These are phyloP conservation scores for Porphyrio hochstetteri DNA, from an alignment of 2,113 vertebrate species.

Conservation along the genomic window DNA sequence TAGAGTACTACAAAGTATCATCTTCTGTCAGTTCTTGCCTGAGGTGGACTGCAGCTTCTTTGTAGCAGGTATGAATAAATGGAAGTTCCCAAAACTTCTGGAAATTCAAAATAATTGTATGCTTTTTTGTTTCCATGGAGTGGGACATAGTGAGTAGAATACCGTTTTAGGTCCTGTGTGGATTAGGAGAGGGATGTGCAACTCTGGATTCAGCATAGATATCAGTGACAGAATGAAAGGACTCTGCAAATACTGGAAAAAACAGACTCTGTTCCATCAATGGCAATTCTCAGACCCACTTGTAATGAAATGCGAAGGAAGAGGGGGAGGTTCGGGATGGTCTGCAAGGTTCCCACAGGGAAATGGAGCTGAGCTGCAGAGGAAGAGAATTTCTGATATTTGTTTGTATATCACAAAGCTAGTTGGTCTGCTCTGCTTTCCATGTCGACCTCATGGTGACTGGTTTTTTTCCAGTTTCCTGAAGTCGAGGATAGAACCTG, in stretches of 20 bases:
- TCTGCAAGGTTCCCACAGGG: not conserved
- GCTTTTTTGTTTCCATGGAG: not conserved
- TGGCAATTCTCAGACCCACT: not conserved
- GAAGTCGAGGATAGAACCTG: not conserved
- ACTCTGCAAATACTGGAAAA: not conserved
- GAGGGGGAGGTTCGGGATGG: not conserved
- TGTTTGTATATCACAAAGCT: not conserved
- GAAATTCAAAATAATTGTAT: not conserved
- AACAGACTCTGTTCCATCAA: not conserved
- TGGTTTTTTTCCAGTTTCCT: conserved; percentile 3
- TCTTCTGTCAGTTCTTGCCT: not conserved
- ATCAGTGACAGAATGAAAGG: not conserved
- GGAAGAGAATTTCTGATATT: not conserved
- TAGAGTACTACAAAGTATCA: not conserved
- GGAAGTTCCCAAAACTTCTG: not conserved
- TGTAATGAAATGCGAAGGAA: not conserved
- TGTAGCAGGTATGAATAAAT: not conserved
- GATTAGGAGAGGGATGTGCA: not conserved
- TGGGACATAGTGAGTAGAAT: not conserved
- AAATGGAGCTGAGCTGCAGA: not conserved
- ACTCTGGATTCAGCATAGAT: fast-evolving
- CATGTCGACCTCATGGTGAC: not conserved
- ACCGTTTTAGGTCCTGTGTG: not conserved
- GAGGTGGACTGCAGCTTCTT: not conserved
- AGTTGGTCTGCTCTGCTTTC: not conserved